Base-by-base conservation (phyloP, 2,113 vertebrate species). In the Oreochromis niloticus region DNA sequence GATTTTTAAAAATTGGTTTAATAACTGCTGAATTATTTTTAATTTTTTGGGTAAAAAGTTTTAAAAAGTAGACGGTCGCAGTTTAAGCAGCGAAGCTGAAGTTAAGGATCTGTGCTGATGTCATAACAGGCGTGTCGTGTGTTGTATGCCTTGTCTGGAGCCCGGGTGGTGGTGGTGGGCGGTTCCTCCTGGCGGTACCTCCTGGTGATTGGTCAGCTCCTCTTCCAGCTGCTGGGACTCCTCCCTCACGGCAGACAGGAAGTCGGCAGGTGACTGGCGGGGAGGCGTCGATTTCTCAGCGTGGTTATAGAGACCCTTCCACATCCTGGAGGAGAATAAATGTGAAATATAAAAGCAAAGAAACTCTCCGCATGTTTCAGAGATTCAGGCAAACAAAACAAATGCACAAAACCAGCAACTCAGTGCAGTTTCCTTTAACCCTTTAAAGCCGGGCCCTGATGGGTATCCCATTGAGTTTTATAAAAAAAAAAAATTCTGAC, bases 221-320 rank as follows among this genome's bases (percentile, higher is more conserved):
- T 96, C 93, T 94, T 97, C 95, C 92, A 96, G 90, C 92, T 96
- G 96, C 84, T 95, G 95, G 5, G 96, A 92, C 90, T 96, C 95
- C 91, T 95, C 95, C 90, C 92, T 95, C 89, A 96, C 92, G 4
- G 94, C 84, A 1, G 94, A 97, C 78, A 99, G 96, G 86, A 97
- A 97, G 87, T 99, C 98, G 0, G 95, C 97, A 3, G 98, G 95
- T 0, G 97, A 98, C 89, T 98, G 98, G 2, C 96, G 95, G 14
- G 97, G 97, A 59, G 97, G 96, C 79, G 96, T 81, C 1, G 97
- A 96, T 91, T 97, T 98, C 81, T 98, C 98, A 71, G 96, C 92
- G 50, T 96, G 97, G 92, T 98, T 98, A 75, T 99, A 99, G 95
- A 99, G 98, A 17, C 97, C 97, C 84, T 97, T 99, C 99, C 99